phyloP scores from a whole-genome alignment of 2,113 vertebrate species.

The Nyctereutes procyonoides region DNA sequence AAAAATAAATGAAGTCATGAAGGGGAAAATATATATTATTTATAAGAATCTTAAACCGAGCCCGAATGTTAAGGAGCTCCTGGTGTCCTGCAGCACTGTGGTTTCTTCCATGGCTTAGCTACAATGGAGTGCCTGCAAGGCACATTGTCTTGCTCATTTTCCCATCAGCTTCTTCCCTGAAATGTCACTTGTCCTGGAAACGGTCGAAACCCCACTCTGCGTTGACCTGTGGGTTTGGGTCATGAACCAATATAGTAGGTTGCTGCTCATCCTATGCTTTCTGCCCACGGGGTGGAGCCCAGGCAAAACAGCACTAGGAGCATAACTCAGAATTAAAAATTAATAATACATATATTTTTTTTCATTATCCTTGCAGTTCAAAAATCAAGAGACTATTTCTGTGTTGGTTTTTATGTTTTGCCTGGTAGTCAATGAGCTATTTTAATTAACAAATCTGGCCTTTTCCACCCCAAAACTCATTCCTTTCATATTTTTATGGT shows the following conservation, averaged over 20 bases:
- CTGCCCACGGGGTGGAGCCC: not conserved
- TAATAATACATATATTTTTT: not conserved
- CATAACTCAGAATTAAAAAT: not conserved
- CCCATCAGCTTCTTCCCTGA: not conserved
- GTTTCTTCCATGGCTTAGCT: not conserved
- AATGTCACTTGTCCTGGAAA: not conserved
- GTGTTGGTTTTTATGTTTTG: not conserved
- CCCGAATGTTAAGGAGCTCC: not conserved
- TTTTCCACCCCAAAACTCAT: not conserved
- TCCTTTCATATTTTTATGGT: not conserved
- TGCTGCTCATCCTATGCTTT: not conserved
- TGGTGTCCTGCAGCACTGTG: not conserved
- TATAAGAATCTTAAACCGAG: not conserved
- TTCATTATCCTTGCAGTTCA: not conserved
- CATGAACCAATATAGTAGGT: not conserved
- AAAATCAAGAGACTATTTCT: not conserved
- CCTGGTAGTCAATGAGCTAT: not conserved
- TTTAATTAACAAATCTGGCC: not conserved
- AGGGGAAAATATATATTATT: not conserved
- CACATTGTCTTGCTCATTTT: not conserved
- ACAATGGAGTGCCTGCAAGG: not conserved
- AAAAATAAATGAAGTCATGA: not conserved
- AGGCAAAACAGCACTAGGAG: not conserved
- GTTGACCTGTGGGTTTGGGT: not conserved
- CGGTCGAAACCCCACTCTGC: not conserved